Evolutionary conservation across 2,888 invertebrate genomes (phyloP), one percentile per base, ranked within the genome.

Genomic region (Perizoma affinitatum): DNA sequence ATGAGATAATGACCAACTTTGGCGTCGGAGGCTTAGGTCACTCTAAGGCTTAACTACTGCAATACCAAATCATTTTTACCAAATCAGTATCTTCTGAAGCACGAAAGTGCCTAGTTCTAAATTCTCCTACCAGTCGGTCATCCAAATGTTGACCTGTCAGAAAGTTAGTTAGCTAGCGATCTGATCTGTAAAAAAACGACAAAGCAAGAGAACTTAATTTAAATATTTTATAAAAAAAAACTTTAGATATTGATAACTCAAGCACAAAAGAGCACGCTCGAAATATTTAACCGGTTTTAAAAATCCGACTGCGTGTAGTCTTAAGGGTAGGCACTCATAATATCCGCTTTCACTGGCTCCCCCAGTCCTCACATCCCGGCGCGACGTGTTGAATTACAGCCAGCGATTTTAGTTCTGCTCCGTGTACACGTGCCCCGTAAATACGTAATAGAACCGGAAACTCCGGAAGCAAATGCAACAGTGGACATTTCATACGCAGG

Each of bases 301-400:
- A n/a, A 36, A 10, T n/a, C 9, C 38, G 11, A 22, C 7, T 22
- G 40, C 49, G 22, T 49, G 49, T 49, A 38, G 11, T 11, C 11
- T 5, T 11, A 40, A 40, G 40, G 40, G 40, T n/a, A 35, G 36
- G 36, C 10, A 48, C 36, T 34, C 80, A 82, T 83, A 84, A 87
- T 82, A 83, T 87, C 86, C 87, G 82, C 68, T 74, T 50, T 41
- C 41, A 50, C 63, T 34, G 34, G 40, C 35, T n/a, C 42, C 10
- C 11, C 44, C 44, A 11, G 7, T 8, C 48, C 56, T 58, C 45
- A 48, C 54, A n/a, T 49, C 34, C 44, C 40, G 44, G 10, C 43
- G 41, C 6, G 50, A 58, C 46, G 54, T 51, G 51, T 61, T 46
- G 58, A 61, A 64, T 64, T 58, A 61, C 54, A 5, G 34, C 56